Conservation (phyloP, 2,113 vertebrate genomes). For the Puma concolor region DNA sequence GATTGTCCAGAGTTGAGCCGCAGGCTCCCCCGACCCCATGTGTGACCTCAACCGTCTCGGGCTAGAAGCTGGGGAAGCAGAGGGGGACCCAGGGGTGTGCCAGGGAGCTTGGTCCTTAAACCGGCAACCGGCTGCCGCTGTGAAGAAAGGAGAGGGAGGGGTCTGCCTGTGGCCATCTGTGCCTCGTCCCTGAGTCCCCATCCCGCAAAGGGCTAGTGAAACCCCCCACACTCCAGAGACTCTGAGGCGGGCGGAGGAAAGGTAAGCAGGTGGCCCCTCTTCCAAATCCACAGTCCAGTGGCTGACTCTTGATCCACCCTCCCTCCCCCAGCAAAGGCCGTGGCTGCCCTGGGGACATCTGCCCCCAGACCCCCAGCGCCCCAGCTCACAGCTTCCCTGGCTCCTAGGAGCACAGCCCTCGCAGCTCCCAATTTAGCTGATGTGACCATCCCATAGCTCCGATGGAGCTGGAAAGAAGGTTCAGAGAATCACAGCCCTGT, state of each 20-base stretch:
- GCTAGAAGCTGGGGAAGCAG: background rate
- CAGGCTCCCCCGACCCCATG: background rate
- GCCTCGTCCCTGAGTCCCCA: background rate
- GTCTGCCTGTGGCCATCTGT: rapidly evolving
- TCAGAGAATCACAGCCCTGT: background rate
- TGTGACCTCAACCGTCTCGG: background rate
- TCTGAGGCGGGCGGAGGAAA: background rate
- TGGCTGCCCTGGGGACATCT: background rate
- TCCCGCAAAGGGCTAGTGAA: background rate
- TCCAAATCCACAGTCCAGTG: background rate
- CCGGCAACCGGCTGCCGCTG: background rate
- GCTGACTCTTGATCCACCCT: background rate
- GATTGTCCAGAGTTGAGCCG: background rate
- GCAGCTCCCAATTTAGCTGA: background rate
- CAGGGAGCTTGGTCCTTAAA: background rate
- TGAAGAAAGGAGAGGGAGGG: background rate
- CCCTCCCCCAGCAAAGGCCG: background rate
- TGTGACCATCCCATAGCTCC: background rate
- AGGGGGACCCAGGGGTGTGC: background rate
- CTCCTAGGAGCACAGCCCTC: background rate
- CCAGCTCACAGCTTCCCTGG: background rate
- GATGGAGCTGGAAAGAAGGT: background rate
- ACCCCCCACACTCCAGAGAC: background rate
- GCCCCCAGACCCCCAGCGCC: background rate
- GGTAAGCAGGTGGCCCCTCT: too few relatives aligned